Percentiles rank a stretch among this genome's conserved stretches.
Conservation (phyloP, 1,140 invertebrate genomes). For the Drosophila malerkotliana region DNA sequence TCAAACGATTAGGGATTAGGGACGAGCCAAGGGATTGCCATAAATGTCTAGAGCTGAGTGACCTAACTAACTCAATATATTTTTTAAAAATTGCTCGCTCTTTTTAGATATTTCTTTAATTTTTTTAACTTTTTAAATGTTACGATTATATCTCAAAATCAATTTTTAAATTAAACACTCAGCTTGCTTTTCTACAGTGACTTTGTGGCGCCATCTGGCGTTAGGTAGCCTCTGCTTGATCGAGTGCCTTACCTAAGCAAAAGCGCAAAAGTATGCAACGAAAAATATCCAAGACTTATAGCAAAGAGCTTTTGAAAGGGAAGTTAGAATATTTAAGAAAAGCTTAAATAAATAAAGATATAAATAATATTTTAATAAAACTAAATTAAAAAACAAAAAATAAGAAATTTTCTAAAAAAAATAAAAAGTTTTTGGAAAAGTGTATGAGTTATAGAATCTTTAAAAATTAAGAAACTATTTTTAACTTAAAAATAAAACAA, state of each 20-base stretch:
- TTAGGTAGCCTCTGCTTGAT: constrained; percentile 12
- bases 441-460: too few relatives aligned
- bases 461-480: too few relatives aligned
- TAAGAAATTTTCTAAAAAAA: too few relatives aligned
- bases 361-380: background rate
- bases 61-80: background rate
- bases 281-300: constrained; percentile 2
- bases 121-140: background rate
- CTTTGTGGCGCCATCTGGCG: constrained; percentile 13
- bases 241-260: constrained; percentile 7
- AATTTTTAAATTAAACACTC: background rate
- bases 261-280: constrained; percentile 66
- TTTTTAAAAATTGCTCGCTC: too few relatives aligned
- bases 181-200: constrained; percentile 10
- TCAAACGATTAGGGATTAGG: background rate
- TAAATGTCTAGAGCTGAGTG: background rate
- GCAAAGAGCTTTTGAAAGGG: constrained; percentile 42
- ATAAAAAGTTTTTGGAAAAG: too few relatives aligned
- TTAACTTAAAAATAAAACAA: background rate
- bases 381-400: background rate
- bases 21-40: background rate
- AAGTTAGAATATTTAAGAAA: background rate
- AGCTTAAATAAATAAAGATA: background rate
- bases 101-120: too few relatives aligned
- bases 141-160: background rate